Evolutionary conservation across 1,140 invertebrate species (phyloP), one percentile per base, ranked within the genome.

Genomic region (Heliconius melpomene): DNA sequence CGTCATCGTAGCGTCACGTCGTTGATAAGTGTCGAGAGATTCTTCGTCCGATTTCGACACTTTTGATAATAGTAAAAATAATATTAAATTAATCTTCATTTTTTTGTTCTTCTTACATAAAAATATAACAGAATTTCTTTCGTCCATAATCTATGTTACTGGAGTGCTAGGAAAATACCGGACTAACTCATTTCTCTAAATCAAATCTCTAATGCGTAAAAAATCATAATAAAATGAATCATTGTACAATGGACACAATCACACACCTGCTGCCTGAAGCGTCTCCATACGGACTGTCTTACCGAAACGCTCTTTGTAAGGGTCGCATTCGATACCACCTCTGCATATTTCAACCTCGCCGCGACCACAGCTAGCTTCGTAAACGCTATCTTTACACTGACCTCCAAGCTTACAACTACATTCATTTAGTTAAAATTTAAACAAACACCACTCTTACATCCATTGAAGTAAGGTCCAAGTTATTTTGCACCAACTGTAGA

Each of bases 281-380:
- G 86, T 86, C 86, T 85, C 87, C 88, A 89, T 87, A 89, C 85
- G 86, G 84, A 90, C 90, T 90, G 90, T 91, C 89, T 93, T 93
- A 90, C 87, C 84, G 82, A 82, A 85, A 83, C 84, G 81, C 87
- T 88, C 86, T 92, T 93, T 93, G 88, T 90, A 87, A 83, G 87
- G 88, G 87, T 90, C 90, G 83, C 86, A 87, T 90, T 91, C 91
- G 90, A 92, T 92, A 91, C 89, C 87, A 86, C 84, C 89, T 88
- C 89, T 93, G 90, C 91, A 93, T 93, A 93, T 93, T 93, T 93
- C 91, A 93, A 87, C 85, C 86, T 80, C 80, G 84, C 85, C 86
- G 88, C 87, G 87, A 89, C 88, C 90, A 85, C 89, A 88, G 86
- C 90, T 80, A 84, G 88, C 86, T 88, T 82, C 88, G 87, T 90